phyloP scores from a whole-genome alignment of 2,797 vertebrate genomes.

The Lepilemur septentrionalis region DNA sequence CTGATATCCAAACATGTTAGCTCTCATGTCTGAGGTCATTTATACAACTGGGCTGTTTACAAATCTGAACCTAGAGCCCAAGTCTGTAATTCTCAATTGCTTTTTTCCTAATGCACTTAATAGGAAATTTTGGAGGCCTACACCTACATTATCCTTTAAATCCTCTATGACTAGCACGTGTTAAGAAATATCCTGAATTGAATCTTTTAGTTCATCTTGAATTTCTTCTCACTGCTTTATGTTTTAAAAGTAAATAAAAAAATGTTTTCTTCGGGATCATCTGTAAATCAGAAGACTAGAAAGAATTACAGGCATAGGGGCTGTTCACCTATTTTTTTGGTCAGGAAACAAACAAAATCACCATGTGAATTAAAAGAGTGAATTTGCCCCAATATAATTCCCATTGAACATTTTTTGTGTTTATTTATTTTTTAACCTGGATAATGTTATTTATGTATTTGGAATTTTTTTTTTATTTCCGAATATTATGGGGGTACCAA shows the following conservation, averaged over 20 bases:
- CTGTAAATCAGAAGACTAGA: neutral
- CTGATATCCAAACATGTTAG: neutral
- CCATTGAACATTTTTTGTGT: neutral
- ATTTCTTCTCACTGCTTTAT: conserved; percentile 39
- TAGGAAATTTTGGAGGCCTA: neutral
- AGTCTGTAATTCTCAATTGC: neutral
- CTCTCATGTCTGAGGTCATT: neutral
- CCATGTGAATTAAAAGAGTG: neutral
- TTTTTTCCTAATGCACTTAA: neutral
- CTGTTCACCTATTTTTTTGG: neutral
- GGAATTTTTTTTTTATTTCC: too few relatives aligned
- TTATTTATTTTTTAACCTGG: too few relatives aligned
- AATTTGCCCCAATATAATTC: neutral
- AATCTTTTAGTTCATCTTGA: neutral
- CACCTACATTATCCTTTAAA: neutral
- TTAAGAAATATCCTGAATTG: neutral
- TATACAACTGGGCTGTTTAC: neutral
- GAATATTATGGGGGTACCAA: too few relatives aligned
- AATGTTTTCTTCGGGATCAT: neutral
- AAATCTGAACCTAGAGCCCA: neutral
- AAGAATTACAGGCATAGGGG: neutral
- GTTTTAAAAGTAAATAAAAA: neutral
- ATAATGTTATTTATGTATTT: too few relatives aligned
- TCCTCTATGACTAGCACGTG: neutral
- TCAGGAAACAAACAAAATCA: conserved; percentile 24